phyloP scores from a whole-genome alignment of 2,797 vertebrate genomes.

The Sebastes dallii region DNA sequence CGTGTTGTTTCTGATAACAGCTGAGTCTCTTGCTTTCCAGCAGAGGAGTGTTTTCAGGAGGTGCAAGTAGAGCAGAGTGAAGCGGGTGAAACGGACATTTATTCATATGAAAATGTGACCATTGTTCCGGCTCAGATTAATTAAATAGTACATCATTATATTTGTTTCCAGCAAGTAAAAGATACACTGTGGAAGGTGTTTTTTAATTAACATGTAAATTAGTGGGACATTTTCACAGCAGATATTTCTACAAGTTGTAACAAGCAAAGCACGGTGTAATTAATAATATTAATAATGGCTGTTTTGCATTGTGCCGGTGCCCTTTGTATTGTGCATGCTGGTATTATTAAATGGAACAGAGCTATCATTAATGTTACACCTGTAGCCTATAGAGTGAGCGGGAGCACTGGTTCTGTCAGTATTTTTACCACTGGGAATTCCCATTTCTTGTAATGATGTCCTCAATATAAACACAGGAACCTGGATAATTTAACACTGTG shows the following conservation, averaged over 20 bases:
- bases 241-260: slow-evolving; percentile 8
- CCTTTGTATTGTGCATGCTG: neutral
- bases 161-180: slow-evolving; percentile 10
- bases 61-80: neutral
- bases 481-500: neutral
- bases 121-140: slow-evolving; percentile 20
- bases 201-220: slow-evolving; percentile 53
- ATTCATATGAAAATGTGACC: slow-evolving; percentile 15
- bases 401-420: neutral
- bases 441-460: neutral
- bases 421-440: neutral
- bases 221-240: neutral
- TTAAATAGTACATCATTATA: slow-evolving; percentile 22
- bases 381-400: neutral
- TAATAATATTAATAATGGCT: slow-evolving; percentile 3
- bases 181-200: neutral
- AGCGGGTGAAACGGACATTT: neutral
- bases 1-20: slow-evolving; percentile 8
- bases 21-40: neutral
- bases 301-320: neutral
- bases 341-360: neutral
- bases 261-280: slow-evolving; percentile 9
- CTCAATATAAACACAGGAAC: neutral
- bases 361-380: neutral
- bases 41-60: neutral